Base-by-base conservation (phyloP, 1,140 invertebrate genomes). In the Thalassaphorura encarpata region DNA sequence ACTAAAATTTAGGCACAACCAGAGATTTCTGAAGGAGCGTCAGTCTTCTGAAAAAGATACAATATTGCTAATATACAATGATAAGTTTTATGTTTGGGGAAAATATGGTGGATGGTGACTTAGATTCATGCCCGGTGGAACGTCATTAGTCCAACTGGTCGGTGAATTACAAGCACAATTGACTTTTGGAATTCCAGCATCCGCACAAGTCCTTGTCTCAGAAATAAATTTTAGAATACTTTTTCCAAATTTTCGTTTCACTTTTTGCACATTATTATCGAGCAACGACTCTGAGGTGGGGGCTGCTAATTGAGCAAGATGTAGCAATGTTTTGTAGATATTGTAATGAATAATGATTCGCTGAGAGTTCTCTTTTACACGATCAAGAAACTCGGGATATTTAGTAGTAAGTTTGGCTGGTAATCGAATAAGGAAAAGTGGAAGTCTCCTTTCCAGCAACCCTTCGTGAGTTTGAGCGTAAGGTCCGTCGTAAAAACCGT, bases 401-500 rank as follows among this genome's bases (percentile, higher is more conserved):
- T 31, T 11, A 5, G 4, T 6, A 5, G 8, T 45, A 3, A 54
- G 11, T 6, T 39, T 39, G 11, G 48, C 27, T 6, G 54, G 54
- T 3, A 49, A 24, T 39, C 54, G 27, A 11, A 56, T 48, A 3
- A 56, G 15, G 28, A 56, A 49, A n/a, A 45, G 54, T 6, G 43
- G 26, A 28, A 33, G 49, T 4, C 54, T 16, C 23, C 54, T 11
- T 40, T 56, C 54, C 23, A 56, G 18, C 5, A 48, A 45, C 11
- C 54, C 45, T 48, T 31, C 54, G 28, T 56, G 45, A 16, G 54
- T 48, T 16, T 13, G 27, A 13, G 45, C 21, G 29, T 56, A 56
- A 21, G 15, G 3, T 13, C 27, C 3, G 15, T 23, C 18, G 31
- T 48, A 49, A 29, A 33, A 56, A 13, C 28, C 54, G 23, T 56